Conservation (phyloP, 1,140 invertebrate species). For the Pogonomyrmex barbatus region DNA sequence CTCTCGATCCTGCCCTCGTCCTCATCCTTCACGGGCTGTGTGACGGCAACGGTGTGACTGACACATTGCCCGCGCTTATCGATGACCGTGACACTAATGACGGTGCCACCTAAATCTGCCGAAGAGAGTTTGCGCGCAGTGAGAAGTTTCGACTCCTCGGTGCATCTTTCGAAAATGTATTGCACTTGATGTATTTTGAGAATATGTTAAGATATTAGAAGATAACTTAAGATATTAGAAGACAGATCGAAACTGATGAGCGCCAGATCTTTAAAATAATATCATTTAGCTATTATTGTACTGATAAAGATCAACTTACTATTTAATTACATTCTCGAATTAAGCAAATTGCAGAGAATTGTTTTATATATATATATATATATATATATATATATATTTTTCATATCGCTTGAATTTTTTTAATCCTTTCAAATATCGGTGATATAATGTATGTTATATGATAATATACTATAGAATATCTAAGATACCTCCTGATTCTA, state of each 20-base stretch:
- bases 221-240: not conserved
- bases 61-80: constrained; percentile 19
- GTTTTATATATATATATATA: too few relatives aligned
- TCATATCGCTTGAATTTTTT: not conserved
- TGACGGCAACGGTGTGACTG: constrained; percentile 17
- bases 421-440: not conserved
- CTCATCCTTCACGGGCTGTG: not conserved
- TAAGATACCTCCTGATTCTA: not conserved
- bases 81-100: constrained; percentile 3
- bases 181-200: not conserved
- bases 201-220: not conserved
- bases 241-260: not conserved
- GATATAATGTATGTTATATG: not conserved
- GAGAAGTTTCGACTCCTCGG: too few relatives aligned
- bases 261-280: not conserved
- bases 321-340: not conserved
- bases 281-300: not conserved
- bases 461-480: not conserved
- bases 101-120: not conserved
- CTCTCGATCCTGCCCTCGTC: not conserved
- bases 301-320: not conserved
- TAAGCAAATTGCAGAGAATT: not conserved
- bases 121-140: not conserved
- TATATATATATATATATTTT: too few relatives aligned
- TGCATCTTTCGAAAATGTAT: constrained; percentile 8